Evolutionary conservation across 2,797 vertebrate species (phyloP).

Genomic region (Moxostoma hubbsi): DNA sequence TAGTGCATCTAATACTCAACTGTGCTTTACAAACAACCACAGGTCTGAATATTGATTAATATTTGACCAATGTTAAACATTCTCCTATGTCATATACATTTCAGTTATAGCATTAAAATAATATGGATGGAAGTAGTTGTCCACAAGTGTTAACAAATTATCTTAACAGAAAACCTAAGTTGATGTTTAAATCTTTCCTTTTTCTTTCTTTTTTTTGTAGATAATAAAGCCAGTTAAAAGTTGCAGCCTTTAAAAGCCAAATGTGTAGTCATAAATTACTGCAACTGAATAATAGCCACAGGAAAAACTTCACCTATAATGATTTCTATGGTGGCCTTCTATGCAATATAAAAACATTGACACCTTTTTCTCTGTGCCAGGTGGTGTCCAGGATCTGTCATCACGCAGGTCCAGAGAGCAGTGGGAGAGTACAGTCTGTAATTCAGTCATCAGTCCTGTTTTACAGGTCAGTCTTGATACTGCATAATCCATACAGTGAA

Average conservation of each 20-base stretch:
- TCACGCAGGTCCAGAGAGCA: conserved; percentile 63
- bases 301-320: too few species aligned
- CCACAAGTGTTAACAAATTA: background rate
- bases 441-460: conserved; percentile 64
- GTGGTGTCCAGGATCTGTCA: conserved; percentile 49
- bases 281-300: too few species aligned
- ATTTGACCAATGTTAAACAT: background rate
- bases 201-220: background rate
- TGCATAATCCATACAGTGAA: background rate
- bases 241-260: too few species aligned
- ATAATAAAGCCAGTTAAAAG: too few species aligned
- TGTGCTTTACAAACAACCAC: conserved; percentile 26
- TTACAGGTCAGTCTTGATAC: conserved; percentile 61
- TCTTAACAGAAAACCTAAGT: background rate
- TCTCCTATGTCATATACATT: background rate
- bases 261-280: too few species aligned
- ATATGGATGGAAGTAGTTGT: background rate
- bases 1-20: conserved; percentile 72
- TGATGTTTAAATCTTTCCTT: background rate
- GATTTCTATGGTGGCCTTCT: too few species aligned
- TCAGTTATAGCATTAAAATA: background rate
- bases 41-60: conserved; percentile 57
- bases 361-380: background rate
- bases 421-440: conserved; percentile 74
- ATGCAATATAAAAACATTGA: background rate